phyloP scores from a whole-genome alignment of 2,797 vertebrate genomes.

The Podargus strigoides region DNA sequence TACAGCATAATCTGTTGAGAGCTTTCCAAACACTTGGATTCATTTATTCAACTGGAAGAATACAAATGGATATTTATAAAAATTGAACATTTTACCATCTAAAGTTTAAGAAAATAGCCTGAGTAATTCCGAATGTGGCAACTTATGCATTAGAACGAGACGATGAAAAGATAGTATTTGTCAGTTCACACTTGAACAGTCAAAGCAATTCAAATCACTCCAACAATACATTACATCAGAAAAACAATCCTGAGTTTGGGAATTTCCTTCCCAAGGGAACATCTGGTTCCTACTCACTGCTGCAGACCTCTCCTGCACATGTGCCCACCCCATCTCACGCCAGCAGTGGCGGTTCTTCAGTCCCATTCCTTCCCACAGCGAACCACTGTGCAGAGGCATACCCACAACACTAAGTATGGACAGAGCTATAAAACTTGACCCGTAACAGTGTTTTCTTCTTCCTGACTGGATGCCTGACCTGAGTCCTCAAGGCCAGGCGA shows the following conservation, averaged over 20 bases:
- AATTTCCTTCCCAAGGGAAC: neutral
- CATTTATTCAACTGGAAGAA: neutral
- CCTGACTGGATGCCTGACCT: neutral
- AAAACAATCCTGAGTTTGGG: neutral
- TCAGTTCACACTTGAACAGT: neutral
- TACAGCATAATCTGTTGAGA: neutral
- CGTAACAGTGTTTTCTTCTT: neutral
- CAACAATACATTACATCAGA: neutral
- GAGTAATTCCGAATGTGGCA: neutral
- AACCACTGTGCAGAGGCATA: neutral
- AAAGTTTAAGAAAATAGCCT: neutral
- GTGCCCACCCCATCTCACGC: neutral
- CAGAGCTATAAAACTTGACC: neutral
- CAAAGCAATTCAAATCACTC: neutral
- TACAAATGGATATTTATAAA: neutral
- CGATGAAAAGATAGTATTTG: neutral
- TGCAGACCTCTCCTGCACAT: neutral
- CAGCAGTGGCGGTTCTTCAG: neutral
- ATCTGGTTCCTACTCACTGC: neutral
- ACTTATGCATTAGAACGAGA: neutral
- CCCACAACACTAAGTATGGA: neutral
- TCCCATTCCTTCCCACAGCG: neutral
- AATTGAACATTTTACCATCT: neutral
- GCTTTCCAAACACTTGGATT: neutral
- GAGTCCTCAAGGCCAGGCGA: neutral